Percentiles rank a stretch among this genome's conserved stretches.
Conservation (phyloP, 92 coral and sea anemone genomes). For the Galaxea fascicularis region DNA sequence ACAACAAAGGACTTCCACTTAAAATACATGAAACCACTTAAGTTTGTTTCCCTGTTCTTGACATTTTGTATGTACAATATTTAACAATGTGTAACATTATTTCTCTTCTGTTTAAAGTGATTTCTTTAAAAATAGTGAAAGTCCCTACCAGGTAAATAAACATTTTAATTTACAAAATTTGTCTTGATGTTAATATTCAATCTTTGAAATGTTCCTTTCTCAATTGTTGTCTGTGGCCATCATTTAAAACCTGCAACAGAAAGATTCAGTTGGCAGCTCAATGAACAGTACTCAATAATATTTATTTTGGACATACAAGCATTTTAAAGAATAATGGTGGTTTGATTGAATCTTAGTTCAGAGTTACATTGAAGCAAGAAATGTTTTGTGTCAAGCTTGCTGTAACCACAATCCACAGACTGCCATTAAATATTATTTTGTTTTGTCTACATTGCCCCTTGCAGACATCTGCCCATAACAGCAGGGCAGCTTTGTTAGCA, state of each 20-base stretch:
- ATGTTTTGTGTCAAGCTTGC: too few relatives aligned
- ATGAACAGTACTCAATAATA: neutral
- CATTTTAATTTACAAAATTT: constrained; percentile 11
- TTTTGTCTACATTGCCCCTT: too few relatives aligned
- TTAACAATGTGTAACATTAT: constrained; percentile 9
- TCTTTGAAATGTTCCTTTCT: neutral
- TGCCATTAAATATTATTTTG: too few relatives aligned
- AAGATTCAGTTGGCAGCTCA: neutral
- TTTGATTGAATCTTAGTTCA: too few relatives aligned
- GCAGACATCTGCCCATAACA: too few relatives aligned
- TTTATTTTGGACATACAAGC: neutral
- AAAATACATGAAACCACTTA: neutral
- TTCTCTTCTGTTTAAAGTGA: neutral
- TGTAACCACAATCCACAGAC: too few relatives aligned
- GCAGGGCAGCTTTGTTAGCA: too few relatives aligned
- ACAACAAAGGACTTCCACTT: neutral
- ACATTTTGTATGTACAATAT: constrained; percentile 19
- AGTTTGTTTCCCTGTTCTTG: neutral
- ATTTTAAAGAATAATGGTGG: too few relatives aligned
- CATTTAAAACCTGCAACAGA: constrained; percentile 26
- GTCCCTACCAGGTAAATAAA: constrained; percentile 6
- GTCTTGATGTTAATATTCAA: neutral
- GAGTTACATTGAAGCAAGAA: too few relatives aligned
- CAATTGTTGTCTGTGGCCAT: too few relatives aligned
- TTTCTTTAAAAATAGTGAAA: neutral